phyloP scores from a whole-genome alignment of 35 echinoderm and acorn worm species.

The Hemicentrotus pulcherrimus region DNA sequence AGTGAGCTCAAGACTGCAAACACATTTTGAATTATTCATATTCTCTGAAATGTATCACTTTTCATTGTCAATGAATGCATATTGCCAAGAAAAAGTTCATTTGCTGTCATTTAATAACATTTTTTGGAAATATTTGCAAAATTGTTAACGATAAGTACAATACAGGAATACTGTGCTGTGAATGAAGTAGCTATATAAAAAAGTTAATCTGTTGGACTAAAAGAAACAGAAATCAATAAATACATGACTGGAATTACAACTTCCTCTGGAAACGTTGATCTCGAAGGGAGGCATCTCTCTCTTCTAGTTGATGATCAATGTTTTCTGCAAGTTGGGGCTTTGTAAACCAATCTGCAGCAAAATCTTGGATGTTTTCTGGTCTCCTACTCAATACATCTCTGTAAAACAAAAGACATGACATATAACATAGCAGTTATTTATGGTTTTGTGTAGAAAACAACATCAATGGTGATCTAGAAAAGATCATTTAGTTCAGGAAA shows the following conservation, averaged over 20 bases:
- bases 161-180: neutral
- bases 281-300: conserved; percentile 73
- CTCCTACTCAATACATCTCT: conserved; percentile 90
- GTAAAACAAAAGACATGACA: neutral
- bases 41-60: neutral
- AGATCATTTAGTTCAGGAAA: no score
- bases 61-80: neutral
- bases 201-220: neutral
- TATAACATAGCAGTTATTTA: no score
- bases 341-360: conserved; percentile 96
- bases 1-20: no score
- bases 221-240: neutral
- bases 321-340: conserved; percentile 70
- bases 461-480: no score
- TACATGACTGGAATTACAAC: conserved; percentile 45
- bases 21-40: no score
- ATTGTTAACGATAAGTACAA: neutral
- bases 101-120: neutral
- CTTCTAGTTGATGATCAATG: conserved; percentile 79
- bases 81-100: neutral
- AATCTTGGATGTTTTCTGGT: conserved; percentile 91
- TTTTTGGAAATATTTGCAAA: neutral
- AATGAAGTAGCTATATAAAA: neutral
- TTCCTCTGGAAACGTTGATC: conserved; percentile 90
- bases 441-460: no score